Evolutionary conservation across 1,140 invertebrate species (phyloP).

Genomic region (Venturia canescens): DNA sequence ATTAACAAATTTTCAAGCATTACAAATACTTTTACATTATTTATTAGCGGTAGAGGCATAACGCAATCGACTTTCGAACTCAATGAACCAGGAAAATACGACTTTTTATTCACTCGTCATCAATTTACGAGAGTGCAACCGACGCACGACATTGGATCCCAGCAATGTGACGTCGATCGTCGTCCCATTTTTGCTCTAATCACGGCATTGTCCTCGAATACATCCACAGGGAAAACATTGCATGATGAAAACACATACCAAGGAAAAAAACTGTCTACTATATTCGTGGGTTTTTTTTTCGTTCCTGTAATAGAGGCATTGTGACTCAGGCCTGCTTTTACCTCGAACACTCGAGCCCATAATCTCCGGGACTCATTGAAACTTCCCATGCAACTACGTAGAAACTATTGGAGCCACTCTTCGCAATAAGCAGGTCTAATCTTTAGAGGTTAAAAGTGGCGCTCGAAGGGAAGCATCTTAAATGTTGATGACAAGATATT

Average conservation of each 20-base stretch:
- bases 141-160: background rate
- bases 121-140: background rate
- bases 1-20: background rate
- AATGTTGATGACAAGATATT: conserved; percentile 2
- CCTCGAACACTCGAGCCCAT: conserved; percentile 33
- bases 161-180: background rate
- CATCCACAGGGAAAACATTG: background rate
- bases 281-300: background rate
- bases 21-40: background rate
- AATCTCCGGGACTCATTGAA: conserved; percentile 49
- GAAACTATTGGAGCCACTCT: conserved; percentile 36
- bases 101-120: background rate
- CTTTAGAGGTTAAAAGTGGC: conserved; percentile 17
- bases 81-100: background rate
- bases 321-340: conserved; percentile 10
- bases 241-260: background rate
- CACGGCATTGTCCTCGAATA: conserved; percentile 31
- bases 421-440: conserved; percentile 43
- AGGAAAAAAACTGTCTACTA: background rate
- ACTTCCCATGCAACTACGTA: conserved; percentile 38
- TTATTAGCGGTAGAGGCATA: background rate
- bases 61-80: background rate
- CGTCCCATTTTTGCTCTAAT: conserved; percentile 29
- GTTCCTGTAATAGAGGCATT: conserved; percentile 20
- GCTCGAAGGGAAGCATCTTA: background rate